These are phyloP conservation scores for Sebastes vulpes DNA, from an alignment of 2,797 vertebrate species.

Conservation along the genomic window DNA sequence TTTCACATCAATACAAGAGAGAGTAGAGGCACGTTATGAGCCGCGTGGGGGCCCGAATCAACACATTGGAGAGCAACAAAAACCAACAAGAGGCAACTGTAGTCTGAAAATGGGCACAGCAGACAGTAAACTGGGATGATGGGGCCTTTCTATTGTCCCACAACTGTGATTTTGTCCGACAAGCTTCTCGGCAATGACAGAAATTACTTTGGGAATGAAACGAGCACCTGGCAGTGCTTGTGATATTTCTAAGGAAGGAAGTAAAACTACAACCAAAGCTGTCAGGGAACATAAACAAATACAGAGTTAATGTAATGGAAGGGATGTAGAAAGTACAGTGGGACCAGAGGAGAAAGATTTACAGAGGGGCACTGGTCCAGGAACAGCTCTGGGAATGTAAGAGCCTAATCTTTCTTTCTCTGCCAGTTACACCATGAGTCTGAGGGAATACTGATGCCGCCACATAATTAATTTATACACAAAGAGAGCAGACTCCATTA, in stretches of 20 bases:
- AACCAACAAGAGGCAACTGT: background rate
- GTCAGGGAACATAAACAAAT: slow-evolving; percentile 17
- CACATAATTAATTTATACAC: slow-evolving; percentile 55
- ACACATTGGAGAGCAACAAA: slow-evolving; percentile 2
- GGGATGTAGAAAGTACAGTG: slow-evolving; percentile 7
- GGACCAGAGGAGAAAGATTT: slow-evolving; percentile 27
- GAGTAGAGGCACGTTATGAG: background rate
- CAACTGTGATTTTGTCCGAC: background rate
- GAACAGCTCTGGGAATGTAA: slow-evolving; percentile 36
- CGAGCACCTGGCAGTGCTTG: background rate
- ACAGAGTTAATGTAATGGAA: slow-evolving; percentile 12
- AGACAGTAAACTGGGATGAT: background rate
- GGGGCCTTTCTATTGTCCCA: background rate
- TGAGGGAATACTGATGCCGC: slow-evolving; percentile 39
- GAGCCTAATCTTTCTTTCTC: slow-evolving; percentile 22
- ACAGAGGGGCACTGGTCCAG: slow-evolving; percentile 40
- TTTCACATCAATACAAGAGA: background rate
- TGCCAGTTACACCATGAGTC: slow-evolving; percentile 41
- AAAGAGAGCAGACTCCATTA: slow-evolving; percentile 31
- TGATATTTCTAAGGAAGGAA: background rate
- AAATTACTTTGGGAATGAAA: background rate
- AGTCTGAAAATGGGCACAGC: background rate
- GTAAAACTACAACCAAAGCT: background rate
- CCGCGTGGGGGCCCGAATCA: background rate
- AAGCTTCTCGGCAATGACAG: background rate